Base-by-base conservation (phyloP, 2,113 vertebrate species). In the Tauraco erythrolophus region DNA sequence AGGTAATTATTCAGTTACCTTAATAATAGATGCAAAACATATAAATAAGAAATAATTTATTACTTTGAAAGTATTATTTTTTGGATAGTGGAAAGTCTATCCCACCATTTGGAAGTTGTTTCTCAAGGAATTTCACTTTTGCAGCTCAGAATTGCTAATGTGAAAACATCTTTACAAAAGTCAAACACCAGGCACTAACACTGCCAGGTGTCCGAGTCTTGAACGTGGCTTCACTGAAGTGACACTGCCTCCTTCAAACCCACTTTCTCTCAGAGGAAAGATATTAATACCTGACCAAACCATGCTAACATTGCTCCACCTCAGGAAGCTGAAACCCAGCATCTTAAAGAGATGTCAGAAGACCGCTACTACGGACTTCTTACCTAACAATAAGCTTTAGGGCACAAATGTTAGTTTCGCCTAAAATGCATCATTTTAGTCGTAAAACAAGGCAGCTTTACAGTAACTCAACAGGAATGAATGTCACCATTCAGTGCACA, bases 151-250 rank as follows among this genome's bases (percentile, higher is more conserved):
- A 89, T 53, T 91, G 39, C 10, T 61, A 61, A 74, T 0, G 17
- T 33, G 48, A 78, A 91, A 91, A 56, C 27, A 87, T 61, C 15
- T 88, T 75, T 69, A 12, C 7, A 82, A 69, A 27, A 2, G 7
- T 35, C 77, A 72, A 43, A 78, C 27, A 86, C 17, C 17, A 56
- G 25, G 45, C 57, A 61, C 23, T 43, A 56, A 43, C 14, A 60
- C 27, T 25, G 24, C 24, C 22, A 48, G 0, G 2, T 14, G 11
- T 11, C 37, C 15, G 51, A 81, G 51, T 68, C 62, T 30, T 0
- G 3, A 81, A 77, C 0, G 0, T 0, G 0, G 27, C 21, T 78
- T 81, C 60, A 65, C 45, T 1, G 0, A 79, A 75, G 57, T 27
- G 33, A 65, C 4, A 3, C 18, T 11, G 27, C 35, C 41, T 76